A percentile compares a stretch with the other conserved stretches of the same genome.
These are phyloP conservation scores for Alosa alosa DNA, from an alignment of 2,113 vertebrate species.

Conservation along the genomic window DNA sequence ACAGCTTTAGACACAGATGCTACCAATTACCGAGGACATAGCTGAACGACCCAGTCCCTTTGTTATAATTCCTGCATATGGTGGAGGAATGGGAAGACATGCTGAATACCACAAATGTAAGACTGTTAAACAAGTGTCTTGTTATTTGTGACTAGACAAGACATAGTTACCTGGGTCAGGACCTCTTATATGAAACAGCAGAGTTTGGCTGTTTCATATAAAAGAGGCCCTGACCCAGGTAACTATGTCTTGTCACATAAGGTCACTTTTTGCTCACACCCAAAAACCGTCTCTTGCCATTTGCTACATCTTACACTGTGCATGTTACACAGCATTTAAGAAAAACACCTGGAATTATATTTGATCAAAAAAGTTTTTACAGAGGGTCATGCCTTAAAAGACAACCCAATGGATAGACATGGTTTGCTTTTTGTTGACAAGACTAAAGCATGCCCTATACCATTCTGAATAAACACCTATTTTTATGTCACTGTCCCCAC, in stretches of 20 bases:
- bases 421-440: not conserved
- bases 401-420: not conserved
- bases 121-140: not conserved
- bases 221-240: too few relatives aligned
- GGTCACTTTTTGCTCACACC: too few relatives aligned
- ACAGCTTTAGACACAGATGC: conserved; percentile 16
- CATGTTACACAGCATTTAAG: not conserved
- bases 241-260: too few relatives aligned
- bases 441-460: not conserved
- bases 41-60: conserved; percentile 15
- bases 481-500: not conserved
- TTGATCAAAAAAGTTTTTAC: not conserved
- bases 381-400: not conserved
- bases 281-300: not conserved
- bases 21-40: conserved; percentile 11
- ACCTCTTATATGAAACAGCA: not conserved
- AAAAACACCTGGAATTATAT: not conserved
- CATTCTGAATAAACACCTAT: not conserved
- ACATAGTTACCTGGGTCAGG: not conserved
- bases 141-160: not conserved
- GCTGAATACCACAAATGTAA: not conserved
- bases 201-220: too few relatives aligned
- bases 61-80: conserved; percentile 14
- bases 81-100: not conserved
- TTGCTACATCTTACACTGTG: not conserved